Conservation (phyloP, 1,140 invertebrate genomes). For the Chlorops oryzae region DNA sequence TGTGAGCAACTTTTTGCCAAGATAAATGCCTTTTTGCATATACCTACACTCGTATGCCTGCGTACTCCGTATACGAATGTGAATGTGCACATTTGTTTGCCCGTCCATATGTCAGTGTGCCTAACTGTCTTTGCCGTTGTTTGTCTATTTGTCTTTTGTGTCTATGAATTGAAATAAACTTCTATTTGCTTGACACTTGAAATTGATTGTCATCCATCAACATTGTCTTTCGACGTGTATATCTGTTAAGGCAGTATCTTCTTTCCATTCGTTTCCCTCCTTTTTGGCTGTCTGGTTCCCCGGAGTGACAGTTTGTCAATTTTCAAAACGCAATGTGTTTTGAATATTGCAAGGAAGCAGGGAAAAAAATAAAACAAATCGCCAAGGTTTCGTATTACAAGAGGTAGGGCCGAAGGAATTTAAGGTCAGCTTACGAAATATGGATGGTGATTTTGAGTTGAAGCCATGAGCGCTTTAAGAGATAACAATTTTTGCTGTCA, state of each 20-base stretch:
- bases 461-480: too few relatives aligned
- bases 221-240: slow-evolving; percentile 13
- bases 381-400: too few relatives aligned
- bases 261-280: too few relatives aligned
- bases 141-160: slow-evolving; percentile 22
- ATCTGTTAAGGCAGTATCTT: slow-evolving; percentile 6
- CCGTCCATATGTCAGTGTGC: neutral
- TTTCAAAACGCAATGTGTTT: too few relatives aligned
- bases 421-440: too few relatives aligned
- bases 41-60: neutral
- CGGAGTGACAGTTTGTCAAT: too few relatives aligned
- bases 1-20: neutral
- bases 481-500: too few relatives aligned
- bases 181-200: slow-evolving; percentile 47
- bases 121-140: slow-evolving; percentile 12
- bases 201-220: slow-evolving; percentile 47
- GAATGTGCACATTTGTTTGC: slow-evolving; percentile 24
- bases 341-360: too few relatives aligned
- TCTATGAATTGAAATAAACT: slow-evolving; percentile 41
- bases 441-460: too few relatives aligned
- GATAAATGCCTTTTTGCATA: neutral
- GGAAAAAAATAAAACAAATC: too few relatives aligned
- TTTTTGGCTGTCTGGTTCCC: too few relatives aligned
- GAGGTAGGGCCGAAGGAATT: too few relatives aligned
- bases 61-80: slow-evolving; percentile 15